These are phyloP conservation scores for Anguilla megastoma DNA, from an alignment of 2,797 vertebrate genomes.

Conservation along the genomic window DNA sequence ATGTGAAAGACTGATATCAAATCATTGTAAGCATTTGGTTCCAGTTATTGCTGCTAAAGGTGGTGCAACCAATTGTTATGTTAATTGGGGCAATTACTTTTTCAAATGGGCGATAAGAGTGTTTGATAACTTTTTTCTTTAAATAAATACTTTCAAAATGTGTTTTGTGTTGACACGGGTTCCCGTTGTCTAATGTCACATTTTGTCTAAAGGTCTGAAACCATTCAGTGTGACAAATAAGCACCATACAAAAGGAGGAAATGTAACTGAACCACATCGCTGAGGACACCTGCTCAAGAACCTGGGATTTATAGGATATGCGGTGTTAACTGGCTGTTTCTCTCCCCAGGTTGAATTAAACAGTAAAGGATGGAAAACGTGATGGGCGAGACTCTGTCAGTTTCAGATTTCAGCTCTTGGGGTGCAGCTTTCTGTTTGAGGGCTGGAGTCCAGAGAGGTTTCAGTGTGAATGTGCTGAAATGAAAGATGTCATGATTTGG, in stretches of 20 bases:
- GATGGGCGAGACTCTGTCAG: neutral
- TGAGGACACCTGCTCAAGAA: neutral
- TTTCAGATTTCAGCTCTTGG: no score
- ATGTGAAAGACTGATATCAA: no score
- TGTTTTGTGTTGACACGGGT: no score
- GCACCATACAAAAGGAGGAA: neutral
- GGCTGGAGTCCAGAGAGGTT: neutral
- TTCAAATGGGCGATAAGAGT: neutral
- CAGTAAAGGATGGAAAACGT: neutral
- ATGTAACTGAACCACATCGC: neutral
- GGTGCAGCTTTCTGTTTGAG: neutral
- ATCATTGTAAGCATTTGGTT: no score
- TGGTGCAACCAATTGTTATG: no score
- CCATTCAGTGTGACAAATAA: no score
- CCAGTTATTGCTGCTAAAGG: no score
- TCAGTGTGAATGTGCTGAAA: neutral
- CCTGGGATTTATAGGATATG: neutral
- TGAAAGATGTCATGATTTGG: neutral
- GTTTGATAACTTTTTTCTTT: no score
- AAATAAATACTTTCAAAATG: no score
- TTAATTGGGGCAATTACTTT: no score
- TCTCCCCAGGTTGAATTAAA: neutral
- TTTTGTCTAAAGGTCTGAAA: no score
- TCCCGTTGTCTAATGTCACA: no score
- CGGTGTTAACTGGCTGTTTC: neutral